These are phyloP conservation scores for Eulemur macaco DNA, from an alignment of 2,113 vertebrate genomes.

Conservation along the genomic window DNA sequence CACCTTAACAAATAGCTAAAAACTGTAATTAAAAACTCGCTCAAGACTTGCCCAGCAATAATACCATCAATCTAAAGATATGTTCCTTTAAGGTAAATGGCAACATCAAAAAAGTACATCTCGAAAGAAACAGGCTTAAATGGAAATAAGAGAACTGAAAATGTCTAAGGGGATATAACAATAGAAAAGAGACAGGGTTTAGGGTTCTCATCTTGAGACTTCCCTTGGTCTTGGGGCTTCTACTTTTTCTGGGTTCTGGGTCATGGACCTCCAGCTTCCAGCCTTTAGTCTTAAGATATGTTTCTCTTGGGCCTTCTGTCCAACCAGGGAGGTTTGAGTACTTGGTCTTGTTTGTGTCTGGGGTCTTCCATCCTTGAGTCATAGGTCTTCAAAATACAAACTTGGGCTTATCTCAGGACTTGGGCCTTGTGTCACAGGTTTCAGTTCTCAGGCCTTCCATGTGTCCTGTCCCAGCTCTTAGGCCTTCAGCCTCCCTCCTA, in stretches of 20 bases:
- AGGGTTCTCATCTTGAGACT: conserved; percentile 1
- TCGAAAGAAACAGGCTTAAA: background rate
- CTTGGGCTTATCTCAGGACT: background rate
- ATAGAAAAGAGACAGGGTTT: background rate
- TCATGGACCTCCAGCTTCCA: background rate
- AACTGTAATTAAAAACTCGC: background rate
- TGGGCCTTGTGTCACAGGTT: background rate
- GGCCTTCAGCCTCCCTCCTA: background rate
- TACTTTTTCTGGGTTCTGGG: background rate
- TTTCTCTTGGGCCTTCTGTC: conserved; percentile 8
- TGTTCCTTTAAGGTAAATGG: background rate
- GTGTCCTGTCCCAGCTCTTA: background rate
- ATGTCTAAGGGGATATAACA: background rate
- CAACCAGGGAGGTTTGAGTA: background rate
- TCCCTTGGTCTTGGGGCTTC: background rate
- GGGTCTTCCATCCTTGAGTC: background rate
- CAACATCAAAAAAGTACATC: conserved; percentile 33
- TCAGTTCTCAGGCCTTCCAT: background rate
- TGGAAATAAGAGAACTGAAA: conserved; percentile 4
- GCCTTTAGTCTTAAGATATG: conserved; percentile 9
- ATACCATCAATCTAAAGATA: conserved; percentile 18
- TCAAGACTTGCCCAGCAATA: conserved; percentile 9
- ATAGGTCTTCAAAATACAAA: background rate
- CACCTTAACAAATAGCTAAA: conserved; percentile 9
- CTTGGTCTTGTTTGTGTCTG: background rate